phyloP scores from a whole-genome alignment of 92 coral and sea anemone genomes.

The Heteractis magnifica region DNA sequence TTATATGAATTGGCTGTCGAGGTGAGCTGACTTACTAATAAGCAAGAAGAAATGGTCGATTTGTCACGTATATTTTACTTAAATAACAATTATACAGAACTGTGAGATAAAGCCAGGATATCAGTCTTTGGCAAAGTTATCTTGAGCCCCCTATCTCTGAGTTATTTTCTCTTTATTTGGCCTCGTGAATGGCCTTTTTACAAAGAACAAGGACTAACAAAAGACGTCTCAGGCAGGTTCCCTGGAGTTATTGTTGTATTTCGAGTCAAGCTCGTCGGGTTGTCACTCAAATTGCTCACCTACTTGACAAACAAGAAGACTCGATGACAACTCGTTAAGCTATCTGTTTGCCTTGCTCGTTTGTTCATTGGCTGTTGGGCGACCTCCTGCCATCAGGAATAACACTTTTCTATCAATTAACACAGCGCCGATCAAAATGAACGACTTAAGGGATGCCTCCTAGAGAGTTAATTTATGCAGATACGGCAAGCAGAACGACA shows the following conservation, averaged over 20 bases:
- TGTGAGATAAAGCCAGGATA: conserved; percentile 3
- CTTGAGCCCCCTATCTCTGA: not conserved
- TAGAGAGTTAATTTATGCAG: conserved; percentile 80
- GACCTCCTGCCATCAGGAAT: conserved; percentile 56
- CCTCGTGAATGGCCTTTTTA: not conserved
- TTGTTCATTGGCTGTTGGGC: conserved; percentile 8
- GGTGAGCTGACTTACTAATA: not conserved
- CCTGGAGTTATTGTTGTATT: conserved; percentile 10
- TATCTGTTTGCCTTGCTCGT: not conserved
- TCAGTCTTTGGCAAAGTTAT: not conserved
- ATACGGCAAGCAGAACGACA: not conserved
- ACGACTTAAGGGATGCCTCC: conserved; percentile 51
- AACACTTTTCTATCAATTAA: conserved; percentile 62
- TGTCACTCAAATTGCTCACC: conserved; percentile 8
- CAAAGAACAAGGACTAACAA: not conserved
- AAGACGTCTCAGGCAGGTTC: conserved; percentile 4
- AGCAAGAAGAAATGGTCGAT: not conserved
- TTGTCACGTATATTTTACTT: not conserved
- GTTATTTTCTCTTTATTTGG: not conserved
- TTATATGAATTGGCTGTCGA: not conserved
- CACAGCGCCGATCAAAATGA: conserved; percentile 54
- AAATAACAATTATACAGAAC: not conserved
- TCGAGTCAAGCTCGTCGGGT: not conserved
- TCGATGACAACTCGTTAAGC: conserved; percentile 16
- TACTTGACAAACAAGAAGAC: conserved; percentile 3